phyloP scores from a whole-genome alignment of 1,140 invertebrate species.

The Triops longicaudatus region DNA sequence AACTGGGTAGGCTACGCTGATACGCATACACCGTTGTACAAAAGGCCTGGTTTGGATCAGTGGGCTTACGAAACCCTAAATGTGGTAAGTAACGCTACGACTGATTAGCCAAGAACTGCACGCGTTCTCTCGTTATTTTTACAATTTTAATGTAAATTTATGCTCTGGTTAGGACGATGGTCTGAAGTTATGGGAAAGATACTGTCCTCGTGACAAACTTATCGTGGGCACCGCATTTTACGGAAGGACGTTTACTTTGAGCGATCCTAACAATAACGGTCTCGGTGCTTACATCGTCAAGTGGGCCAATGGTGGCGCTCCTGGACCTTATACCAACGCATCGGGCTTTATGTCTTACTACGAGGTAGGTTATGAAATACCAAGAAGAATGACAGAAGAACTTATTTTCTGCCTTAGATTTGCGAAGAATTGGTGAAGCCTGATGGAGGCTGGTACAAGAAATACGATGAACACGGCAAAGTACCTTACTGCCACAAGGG shows the following conservation, averaged over 20 bases:
- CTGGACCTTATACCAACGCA: conserved; percentile 74
- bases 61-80: conserved; percentile 80
- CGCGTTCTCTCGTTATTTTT: not conserved
- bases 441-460: conserved; percentile 61
- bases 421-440: conserved; percentile 61
- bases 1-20: conserved; percentile 87
- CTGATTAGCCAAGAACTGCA: not conserved
- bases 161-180: conserved; percentile 62
- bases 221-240: conserved; percentile 81
- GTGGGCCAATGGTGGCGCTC: conserved; percentile 59
- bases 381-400: not conserved
- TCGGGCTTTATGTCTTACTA: conserved; percentile 81
- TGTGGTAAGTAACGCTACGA: conserved; percentile 53
- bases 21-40: conserved; percentile 73
- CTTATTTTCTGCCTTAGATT: conserved; percentile 47
- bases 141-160: not conserved
- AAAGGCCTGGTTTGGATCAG: conserved; percentile 65
- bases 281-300: conserved; percentile 75
- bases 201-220: conserved; percentile 74
- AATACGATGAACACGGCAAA: conserved; percentile 70
- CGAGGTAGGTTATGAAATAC: conserved; percentile 43
- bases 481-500: conserved; percentile 72
- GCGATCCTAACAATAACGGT: conserved; percentile 65
- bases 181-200: conserved; percentile 70
- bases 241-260: conserved; percentile 69